Evolutionary conservation across 2,113 vertebrate species (phyloP).

Genomic region (Gracilinanus agilis): DNA sequence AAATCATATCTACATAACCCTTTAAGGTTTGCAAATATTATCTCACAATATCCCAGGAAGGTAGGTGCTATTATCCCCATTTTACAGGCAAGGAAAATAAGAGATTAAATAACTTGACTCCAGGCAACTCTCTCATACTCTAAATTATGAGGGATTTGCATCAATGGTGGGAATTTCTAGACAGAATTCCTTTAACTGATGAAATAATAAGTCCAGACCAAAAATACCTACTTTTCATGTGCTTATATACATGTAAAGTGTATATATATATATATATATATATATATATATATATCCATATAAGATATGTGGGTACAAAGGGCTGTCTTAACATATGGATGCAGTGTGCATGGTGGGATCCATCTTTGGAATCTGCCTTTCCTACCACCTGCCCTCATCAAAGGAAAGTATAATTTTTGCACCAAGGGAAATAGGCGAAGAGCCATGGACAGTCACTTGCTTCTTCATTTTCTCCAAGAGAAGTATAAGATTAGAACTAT

Average conservation of each 20-base stretch:
- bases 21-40: not conserved
- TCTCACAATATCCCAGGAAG: not conserved
- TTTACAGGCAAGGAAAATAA: not conserved
- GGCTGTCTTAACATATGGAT: not conserved
- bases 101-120: not conserved
- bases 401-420: not conserved
- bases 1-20: not conserved
- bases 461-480: not conserved
- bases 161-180: not conserved
- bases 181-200: not conserved
- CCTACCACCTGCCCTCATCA: not conserved
- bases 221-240: not conserved
- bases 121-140: not conserved
- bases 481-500: not conserved
- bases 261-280: too few species aligned
- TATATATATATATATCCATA: not conserved
- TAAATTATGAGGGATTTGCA: not conserved
- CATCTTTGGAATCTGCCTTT: not conserved
- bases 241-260: not conserved
- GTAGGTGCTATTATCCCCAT: not conserved
- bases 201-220: not conserved
- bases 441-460: not conserved
- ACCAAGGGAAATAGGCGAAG: not conserved
- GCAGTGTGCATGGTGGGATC: not conserved
- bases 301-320: not conserved